Conservation (phyloP, 2,888 invertebrate genomes). For the Argyresthia albistria region DNA sequence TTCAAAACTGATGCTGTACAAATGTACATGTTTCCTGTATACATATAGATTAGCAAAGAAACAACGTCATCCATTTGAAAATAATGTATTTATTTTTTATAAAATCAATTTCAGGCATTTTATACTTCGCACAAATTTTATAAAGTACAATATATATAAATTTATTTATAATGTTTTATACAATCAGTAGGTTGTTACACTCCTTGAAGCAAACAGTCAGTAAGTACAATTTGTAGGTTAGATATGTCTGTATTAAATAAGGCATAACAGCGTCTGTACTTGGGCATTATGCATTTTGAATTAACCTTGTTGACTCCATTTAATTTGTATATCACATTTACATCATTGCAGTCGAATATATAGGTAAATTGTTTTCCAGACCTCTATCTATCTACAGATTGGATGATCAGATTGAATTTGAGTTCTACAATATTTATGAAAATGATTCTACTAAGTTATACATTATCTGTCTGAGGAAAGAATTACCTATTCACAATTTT, state of each 20-base stretch:
- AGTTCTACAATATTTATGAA: no score
- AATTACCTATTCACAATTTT: no score
- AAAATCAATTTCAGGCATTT: slow-evolving; percentile 70
- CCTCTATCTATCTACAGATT: no score
- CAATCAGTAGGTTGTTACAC: slow-evolving; percentile 19
- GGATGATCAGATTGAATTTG: no score
- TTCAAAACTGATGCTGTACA: no score
- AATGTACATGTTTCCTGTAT: no score
- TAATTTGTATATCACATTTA: no score
- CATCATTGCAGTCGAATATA: no score
- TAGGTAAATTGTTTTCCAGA: no score
- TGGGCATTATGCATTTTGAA: neutral
- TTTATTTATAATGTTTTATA: slow-evolving; percentile 19
- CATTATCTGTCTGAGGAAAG: no score
- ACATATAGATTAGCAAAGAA: neutral
- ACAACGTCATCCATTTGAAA: slow-evolving; percentile 52
- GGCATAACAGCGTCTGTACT: neutral
- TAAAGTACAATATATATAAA: slow-evolving; percentile 49
- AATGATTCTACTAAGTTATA: no score
- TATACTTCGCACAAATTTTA: slow-evolving; percentile 57
- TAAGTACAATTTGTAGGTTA: neutral
- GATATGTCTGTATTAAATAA: neutral
- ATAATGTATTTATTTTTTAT: slow-evolving; percentile 69
- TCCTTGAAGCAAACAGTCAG: slow-evolving; percentile 22
- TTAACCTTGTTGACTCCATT: no score